Evolutionary conservation across 2,113 vertebrate genomes (phyloP), one percentile per base, ranked within the genome.

Genomic region (Cyanoliseus patagonus): DNA sequence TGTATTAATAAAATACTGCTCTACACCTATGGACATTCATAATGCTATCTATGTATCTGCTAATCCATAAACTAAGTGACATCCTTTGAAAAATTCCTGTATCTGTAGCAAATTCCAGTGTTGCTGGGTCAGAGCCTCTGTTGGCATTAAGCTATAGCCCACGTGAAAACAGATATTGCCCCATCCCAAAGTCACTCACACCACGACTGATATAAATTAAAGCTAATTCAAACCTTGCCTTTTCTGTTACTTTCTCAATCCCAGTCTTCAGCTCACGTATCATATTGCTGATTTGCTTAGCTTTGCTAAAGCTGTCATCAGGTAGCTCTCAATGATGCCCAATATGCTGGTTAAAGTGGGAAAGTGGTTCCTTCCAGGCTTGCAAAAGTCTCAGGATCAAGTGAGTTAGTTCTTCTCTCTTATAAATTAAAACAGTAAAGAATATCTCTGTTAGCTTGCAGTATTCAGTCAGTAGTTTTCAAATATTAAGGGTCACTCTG

Each of bases 301-400:
- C 98, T 97, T 98, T 98, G 82, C 96, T 98, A 78, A 98, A 97
- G 96, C 98, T 98, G 86, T 97, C 97, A 63, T 96, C 97, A 69
- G 97, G 96, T 85, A 98, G 96, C 85, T 98, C 96, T 20, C 97
- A 95, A 19, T 97, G 96, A 52, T 97, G 97, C 12, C 97, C 95
- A 92, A 98, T 97, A 80, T 93, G 97, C 90, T 98, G 98, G 73
- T 98, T 98, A 33, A 99, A 98, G 78, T 98, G 98, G 86, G 97
- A 98, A 64, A 98, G 97, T 11, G 98, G 98, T 33, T 98, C 98
- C 80, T 97, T 98, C 98, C 98, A 99, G 2, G 98, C 98, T 94
- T 97, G 80, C 95, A 99, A 74, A 41, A 99, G 97, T 96, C 98
- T 98, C 79, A 98, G 95, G 57, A 98, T 98, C 95, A 98, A 95